phyloP scores from a whole-genome alignment of 2,888 invertebrate genomes.

The Cactoblastis cactorum region DNA sequence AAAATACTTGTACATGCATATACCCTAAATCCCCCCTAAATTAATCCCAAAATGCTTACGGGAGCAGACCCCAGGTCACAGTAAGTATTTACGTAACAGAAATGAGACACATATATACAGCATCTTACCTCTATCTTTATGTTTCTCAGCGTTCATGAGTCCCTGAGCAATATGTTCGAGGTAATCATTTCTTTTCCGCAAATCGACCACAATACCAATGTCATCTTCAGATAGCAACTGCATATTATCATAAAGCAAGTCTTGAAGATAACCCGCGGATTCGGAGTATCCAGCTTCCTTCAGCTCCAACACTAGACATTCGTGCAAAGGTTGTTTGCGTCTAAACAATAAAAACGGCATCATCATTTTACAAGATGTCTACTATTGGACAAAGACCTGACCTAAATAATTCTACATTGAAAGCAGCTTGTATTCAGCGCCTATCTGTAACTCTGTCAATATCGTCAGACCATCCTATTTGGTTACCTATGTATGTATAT shows the following conservation, averaged over 20 bases:
- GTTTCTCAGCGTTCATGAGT: conserved; percentile 56
- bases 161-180: conserved; percentile 51
- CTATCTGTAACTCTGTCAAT: too few species aligned
- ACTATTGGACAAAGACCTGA: background rate
- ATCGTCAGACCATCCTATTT: too few species aligned
- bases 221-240: conserved; percentile 69
- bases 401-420: too few species aligned
- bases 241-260: conserved; percentile 77
- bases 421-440: too few species aligned
- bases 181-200: conserved; percentile 52
- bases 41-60: too few species aligned
- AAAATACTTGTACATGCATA: too few species aligned
- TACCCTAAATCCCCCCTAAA: too few species aligned
- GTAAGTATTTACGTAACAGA: too few species aligned
- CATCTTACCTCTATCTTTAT: conserved; percentile 49
- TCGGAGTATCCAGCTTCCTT: conserved; percentile 69
- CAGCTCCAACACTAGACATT: conserved; percentile 77
- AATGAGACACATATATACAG: too few species aligned
- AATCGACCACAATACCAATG: conserved; percentile 68
- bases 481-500: too few species aligned
- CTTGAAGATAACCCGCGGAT: conserved; percentile 70
- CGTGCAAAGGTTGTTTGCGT: conserved; percentile 68
- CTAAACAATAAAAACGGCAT: conserved; percentile 40
- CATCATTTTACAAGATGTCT: background rate
- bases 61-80: too few species aligned